phyloP scores from a whole-genome alignment of 2,113 vertebrate genomes.

The Cephalophus harveyi region DNA sequence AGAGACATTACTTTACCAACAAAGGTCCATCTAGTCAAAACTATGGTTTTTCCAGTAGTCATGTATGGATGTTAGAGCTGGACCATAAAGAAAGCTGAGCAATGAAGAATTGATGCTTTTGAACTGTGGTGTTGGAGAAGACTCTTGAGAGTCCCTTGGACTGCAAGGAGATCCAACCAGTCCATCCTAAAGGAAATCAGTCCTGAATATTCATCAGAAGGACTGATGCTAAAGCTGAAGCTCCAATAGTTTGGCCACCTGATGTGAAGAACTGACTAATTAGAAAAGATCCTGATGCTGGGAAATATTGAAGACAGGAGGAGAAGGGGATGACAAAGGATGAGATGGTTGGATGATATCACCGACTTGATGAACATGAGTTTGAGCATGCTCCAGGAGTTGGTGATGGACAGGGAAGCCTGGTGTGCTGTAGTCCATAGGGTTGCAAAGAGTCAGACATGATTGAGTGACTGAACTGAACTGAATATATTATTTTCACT shows the following conservation, averaged over 20 bases:
- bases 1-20: background rate
- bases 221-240: background rate
- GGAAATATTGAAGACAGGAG: background rate
- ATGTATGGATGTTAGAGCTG: background rate
- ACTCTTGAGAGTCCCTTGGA: background rate
- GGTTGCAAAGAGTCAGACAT: background rate
- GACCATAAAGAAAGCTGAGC: background rate
- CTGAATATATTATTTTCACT: background rate
- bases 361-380: fast-evolving
- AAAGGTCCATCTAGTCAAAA: background rate
- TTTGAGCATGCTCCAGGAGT: background rate
- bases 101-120: background rate
- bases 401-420: background rate
- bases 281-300: background rate
- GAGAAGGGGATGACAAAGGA: background rate
- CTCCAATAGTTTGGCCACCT: background rate
- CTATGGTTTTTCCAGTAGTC: background rate
- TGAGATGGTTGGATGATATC: background rate
- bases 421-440: background rate
- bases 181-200: background rate
- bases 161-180: background rate
- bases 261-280: background rate
- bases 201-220: background rate
- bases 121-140: background rate
- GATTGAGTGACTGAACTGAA: background rate